These are phyloP conservation scores for Embiotoca jacksoni DNA, from an alignment of 2,113 vertebrate species.

Conservation along the genomic window DNA sequence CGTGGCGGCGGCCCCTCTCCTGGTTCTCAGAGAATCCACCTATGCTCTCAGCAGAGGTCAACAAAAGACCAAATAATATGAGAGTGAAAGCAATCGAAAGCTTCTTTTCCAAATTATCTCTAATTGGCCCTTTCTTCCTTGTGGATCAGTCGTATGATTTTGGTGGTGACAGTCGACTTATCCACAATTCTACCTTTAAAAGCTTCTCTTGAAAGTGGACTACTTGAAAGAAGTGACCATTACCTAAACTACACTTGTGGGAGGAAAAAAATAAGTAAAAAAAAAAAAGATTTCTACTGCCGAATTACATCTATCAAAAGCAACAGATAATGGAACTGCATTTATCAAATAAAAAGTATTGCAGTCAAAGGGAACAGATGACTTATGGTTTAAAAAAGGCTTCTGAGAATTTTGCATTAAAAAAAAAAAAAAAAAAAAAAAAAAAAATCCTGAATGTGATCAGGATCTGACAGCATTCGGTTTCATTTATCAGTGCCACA, in stretches of 20 bases:
- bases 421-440: constrained; percentile 27
- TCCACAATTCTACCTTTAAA: constrained; percentile 86
- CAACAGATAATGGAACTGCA: constrained; percentile 70
- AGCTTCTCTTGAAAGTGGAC: constrained; percentile 82
- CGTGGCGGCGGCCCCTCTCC: constrained; percentile 80
- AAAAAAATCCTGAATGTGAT: constrained; percentile 32
- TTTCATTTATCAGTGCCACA: constrained; percentile 62
- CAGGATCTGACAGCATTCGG: constrained; percentile 63
- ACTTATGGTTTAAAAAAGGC: constrained; percentile 51
- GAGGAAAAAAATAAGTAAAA: constrained; percentile 45
- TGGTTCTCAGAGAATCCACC: constrained; percentile 83
- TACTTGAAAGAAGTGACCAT: constrained; percentile 84
- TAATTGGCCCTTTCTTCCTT: constrained; percentile 97
- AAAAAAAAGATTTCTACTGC: constrained; percentile 51
- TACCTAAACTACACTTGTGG: constrained; percentile 83
- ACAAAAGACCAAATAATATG: constrained; percentile 91
- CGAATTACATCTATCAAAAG: constrained; percentile 78
- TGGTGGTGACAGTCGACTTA: constrained; percentile 84
- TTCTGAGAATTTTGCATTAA: constrained; percentile 15
- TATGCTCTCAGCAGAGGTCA: constrained; percentile 93
- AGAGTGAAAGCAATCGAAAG: constrained; percentile 89
- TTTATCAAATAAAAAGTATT: constrained; percentile 63
- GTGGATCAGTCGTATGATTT: constrained; percentile 85
- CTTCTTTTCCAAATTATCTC: constrained; percentile 97
- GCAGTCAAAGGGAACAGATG: constrained; percentile 53